Percentiles rank a stretch among this genome's conserved stretches.
Conservation (phyloP, 2,113 vertebrate species). For the Ellobius talpinus region DNA sequence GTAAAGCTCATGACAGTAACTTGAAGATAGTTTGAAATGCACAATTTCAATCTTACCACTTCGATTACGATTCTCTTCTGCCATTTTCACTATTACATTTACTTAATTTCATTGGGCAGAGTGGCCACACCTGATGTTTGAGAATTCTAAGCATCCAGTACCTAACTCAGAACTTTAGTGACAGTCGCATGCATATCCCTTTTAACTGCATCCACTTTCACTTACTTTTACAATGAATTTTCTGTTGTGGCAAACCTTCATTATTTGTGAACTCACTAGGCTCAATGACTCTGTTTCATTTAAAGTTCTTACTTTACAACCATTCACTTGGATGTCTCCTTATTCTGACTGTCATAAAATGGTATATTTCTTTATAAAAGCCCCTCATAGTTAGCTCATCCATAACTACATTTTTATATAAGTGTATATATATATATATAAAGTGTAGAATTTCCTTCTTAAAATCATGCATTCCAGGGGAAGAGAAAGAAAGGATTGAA, state of each 20-base stretch:
- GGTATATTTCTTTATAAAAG: background rate
- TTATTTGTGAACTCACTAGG: slow-evolving; percentile 13
- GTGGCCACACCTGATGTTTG: background rate
- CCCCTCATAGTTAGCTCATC: background rate
- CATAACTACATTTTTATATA: background rate
- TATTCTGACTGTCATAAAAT: background rate
- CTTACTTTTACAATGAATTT: background rate
- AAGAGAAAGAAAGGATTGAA: background rate
- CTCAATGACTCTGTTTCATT: background rate
- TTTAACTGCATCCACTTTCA: background rate
- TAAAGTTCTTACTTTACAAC: slow-evolving; percentile 10
- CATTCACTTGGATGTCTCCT: background rate
- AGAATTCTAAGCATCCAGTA: background rate
- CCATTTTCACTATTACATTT: background rate
- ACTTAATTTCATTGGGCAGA: background rate
- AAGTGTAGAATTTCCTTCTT: background rate
- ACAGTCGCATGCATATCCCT: background rate
- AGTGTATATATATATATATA: background rate
- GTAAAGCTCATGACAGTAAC: background rate
- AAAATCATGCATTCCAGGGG: background rate
- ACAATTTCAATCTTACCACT: background rate
- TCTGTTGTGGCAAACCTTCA: background rate
- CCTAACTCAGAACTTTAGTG: no score
- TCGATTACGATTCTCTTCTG: background rate
- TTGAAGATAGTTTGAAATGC: background rate